A percentile compares a stretch with the other conserved stretches of the same genome.
Evolutionary conservation across 2,113 vertebrate genomes (phyloP).

Genomic region (Leptosomus discolor): DNA sequence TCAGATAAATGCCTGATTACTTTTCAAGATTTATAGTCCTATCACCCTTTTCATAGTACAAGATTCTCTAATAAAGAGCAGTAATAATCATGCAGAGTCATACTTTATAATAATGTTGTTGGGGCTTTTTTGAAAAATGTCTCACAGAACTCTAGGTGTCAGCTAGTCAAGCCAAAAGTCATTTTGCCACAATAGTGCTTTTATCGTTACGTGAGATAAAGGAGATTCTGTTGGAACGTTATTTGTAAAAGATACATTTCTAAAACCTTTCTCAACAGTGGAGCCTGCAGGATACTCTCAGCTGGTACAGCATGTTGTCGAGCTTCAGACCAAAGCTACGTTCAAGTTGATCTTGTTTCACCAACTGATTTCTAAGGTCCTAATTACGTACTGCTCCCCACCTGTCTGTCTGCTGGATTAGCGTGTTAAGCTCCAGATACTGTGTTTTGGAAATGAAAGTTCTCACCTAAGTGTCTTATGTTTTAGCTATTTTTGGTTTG

Average conservation of each 20-base stretch:
- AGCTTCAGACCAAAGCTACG: not conserved
- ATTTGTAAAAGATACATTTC: not conserved
- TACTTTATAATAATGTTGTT: not conserved
- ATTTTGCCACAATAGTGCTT: not conserved
- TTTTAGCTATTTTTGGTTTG: not conserved
- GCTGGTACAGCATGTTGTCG: not conserved
- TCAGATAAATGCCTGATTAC: not conserved
- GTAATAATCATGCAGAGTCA: not conserved
- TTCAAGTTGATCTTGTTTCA: not conserved
- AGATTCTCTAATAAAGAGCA: not conserved
- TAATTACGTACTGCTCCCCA: not conserved
- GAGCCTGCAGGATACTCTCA: not conserved
- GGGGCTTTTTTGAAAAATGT: not conserved
- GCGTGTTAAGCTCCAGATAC: not conserved
- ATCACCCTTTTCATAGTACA: not conserved
- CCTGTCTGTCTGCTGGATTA: not conserved
- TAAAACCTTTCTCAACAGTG: not conserved
- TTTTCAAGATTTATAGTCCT: not conserved
- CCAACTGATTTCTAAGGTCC: not conserved
- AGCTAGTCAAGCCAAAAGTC: not conserved
- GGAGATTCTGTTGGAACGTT: not conserved
- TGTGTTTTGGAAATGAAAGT: not conserved
- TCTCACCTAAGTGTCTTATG: not conserved
- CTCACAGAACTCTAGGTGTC: not conserved
- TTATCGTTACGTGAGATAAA: not conserved